These are phyloP conservation scores for Urocynchramus pylzowi DNA, from an alignment of 2,113 vertebrate species.

Conservation along the genomic window DNA sequence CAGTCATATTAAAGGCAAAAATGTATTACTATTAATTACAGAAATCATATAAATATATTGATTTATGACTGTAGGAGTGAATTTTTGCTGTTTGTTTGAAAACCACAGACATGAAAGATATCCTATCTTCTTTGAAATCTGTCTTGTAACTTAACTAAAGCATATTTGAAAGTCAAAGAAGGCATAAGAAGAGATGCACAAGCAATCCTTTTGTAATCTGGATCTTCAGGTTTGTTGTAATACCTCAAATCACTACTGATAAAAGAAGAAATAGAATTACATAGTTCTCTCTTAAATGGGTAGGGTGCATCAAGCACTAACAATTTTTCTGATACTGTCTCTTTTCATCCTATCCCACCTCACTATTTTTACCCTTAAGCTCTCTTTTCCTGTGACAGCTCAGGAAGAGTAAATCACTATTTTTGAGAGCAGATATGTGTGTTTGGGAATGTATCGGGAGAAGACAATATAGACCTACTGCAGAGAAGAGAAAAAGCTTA, in stretches of 20 bases:
- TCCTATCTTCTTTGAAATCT: not conserved
- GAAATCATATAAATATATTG: not conserved
- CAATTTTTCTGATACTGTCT: not conserved
- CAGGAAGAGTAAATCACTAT: not conserved
- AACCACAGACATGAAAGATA: not conserved
- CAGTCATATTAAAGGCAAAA: not conserved
- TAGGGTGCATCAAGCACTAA: not conserved
- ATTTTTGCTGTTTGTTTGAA: not conserved
- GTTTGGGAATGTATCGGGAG: not conserved
- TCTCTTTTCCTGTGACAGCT: not conserved
- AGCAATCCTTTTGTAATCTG: not conserved
- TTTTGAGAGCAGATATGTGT: not conserved
- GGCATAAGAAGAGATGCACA: not conserved
- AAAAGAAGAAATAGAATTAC: not conserved
- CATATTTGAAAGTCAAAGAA: not conserved
- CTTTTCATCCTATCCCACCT: not conserved
- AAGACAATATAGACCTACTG: not conserved
- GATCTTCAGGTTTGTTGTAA: not conserved
- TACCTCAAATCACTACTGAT: not conserved
- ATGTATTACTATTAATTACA: not conserved
- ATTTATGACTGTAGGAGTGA: not conserved
- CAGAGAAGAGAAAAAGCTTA: not conserved
- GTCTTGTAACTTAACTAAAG: not conserved
- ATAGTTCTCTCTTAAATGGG: not conserved
- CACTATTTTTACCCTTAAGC: not conserved